A percentile compares a stretch with the other conserved stretches of the same genome.
Evolutionary conservation across 30 jellyfish, hydroid and myxozoan genomes (phyloP).

Genomic region (Cassiopea andromeda): DNA sequence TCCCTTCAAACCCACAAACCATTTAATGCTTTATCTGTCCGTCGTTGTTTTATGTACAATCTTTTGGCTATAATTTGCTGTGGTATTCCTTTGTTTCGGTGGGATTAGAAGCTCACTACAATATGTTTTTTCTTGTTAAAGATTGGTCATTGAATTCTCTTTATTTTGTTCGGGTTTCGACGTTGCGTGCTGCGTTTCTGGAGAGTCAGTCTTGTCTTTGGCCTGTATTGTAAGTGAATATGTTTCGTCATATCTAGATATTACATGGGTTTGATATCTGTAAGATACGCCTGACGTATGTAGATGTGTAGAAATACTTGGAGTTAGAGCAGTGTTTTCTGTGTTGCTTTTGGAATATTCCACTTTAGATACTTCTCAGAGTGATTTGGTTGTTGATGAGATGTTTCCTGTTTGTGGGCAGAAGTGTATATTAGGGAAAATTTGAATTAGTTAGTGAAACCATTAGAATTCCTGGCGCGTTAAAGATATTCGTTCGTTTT

Average conservation of each 20-base stretch:
- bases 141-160: neutral
- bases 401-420: no score
- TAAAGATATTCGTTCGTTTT: no score
- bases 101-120: neutral
- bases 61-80: neutral
- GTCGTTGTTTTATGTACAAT: neutral
- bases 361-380: no score
- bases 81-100: neutral
- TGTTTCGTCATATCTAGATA: neutral
- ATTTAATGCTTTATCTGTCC: neutral
- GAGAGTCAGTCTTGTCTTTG: neutral
- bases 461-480: no score
- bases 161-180: neutral
- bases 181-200: neutral
- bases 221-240: neutral
- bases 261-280: no score
- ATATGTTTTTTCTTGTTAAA: neutral
- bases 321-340: no score
- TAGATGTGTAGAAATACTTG: no score
- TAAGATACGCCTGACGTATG: no score
- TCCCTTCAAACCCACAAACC: neutral
- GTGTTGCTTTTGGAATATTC: no score
- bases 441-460: no score
- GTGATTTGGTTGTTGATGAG: no score
- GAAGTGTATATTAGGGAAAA: no score